These are phyloP conservation scores for Autographa gamma DNA, from an alignment of 2,888 invertebrate species.

Conservation along the genomic window DNA sequence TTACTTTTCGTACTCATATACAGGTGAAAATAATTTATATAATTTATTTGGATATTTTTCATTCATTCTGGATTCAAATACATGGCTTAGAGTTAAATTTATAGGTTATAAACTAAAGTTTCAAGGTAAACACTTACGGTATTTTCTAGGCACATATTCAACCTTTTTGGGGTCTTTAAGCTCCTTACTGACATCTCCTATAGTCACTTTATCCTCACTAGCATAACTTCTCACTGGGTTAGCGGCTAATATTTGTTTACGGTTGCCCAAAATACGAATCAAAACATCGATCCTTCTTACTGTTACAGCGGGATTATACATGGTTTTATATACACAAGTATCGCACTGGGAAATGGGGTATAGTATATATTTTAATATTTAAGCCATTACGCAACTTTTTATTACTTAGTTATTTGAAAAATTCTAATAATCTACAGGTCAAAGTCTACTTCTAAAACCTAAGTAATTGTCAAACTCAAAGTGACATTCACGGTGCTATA, in stretches of 20 bases:
- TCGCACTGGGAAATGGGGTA: conserved; percentile 29
- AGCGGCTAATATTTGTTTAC: conserved; percentile 76
- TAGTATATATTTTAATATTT: conserved; percentile 37
- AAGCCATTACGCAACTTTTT: conserved; percentile 44
- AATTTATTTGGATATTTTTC: not conserved
- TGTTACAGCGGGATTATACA: conserved; percentile 82
- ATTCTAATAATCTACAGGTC: conserved; percentile 73
- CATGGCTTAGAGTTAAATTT: conserved; percentile 31
- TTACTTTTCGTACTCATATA: not conserved
- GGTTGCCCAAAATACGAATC: conserved; percentile 83
- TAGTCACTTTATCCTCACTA: conserved; percentile 90
- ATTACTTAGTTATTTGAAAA: conserved; percentile 57
- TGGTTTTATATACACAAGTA: conserved; percentile 57
- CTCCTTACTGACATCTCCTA: conserved; percentile 92
- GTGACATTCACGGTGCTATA: no score
- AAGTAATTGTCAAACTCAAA: conserved; percentile 37
- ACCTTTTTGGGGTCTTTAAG: conserved; percentile 89
- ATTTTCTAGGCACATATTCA: conserved; percentile 95
- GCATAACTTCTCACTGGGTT: conserved; percentile 83
- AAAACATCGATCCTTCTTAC: conserved; percentile 85
- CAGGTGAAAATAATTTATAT: not conserved
- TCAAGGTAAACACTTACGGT: conserved; percentile 89
- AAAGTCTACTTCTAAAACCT: conserved; percentile 76
- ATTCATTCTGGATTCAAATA: not conserved
- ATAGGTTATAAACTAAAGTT: conserved; percentile 59